Evolutionary conservation across 2,888 invertebrate species (phyloP).

Genomic region (Gastrophysa polygoni): DNA sequence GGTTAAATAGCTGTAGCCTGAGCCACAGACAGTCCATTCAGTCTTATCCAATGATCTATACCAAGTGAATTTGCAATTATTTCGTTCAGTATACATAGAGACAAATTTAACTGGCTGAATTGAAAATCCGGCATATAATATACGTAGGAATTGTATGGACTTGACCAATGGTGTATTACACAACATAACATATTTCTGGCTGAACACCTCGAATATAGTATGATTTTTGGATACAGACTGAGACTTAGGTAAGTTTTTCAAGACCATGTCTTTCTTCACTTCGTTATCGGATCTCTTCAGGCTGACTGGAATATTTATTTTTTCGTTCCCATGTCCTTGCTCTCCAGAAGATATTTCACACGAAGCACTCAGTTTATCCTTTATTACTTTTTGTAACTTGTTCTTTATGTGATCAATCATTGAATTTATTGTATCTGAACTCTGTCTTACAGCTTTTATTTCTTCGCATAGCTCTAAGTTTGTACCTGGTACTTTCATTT

Average conservation of each 20-base stretch:
- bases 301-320: slow-evolving; percentile 15
- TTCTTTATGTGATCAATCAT: slow-evolving; percentile 33
- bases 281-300: slow-evolving; percentile 18
- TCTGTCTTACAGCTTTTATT: slow-evolving; percentile 28
- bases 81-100: slow-evolving; percentile 64
- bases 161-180: slow-evolving; percentile 77
- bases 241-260: slow-evolving; percentile 19
- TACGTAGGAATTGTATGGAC: slow-evolving; percentile 68
- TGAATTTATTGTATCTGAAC: slow-evolving; percentile 29
- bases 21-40: slow-evolving; percentile 66
- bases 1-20: slow-evolving; percentile 66
- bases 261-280: slow-evolving; percentile 8
- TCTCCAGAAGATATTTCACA: background rate
- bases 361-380: slow-evolving; percentile 1
- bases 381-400: slow-evolving; percentile 28
- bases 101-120: slow-evolving; percentile 74
- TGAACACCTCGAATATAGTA: slow-evolving; percentile 49
- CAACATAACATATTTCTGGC: slow-evolving; percentile 65
- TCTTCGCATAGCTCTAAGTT: slow-evolving; percentile 24
- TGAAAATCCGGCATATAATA: slow-evolving; percentile 74
- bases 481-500: slow-evolving; percentile 15
- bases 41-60: slow-evolving; percentile 61
- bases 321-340: background rate
- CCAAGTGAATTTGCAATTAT: slow-evolving; percentile 71
- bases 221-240: background rate